phyloP scores from a whole-genome alignment of 2,888 invertebrate species.

The Poecilobothrus nobilitatus region DNA sequence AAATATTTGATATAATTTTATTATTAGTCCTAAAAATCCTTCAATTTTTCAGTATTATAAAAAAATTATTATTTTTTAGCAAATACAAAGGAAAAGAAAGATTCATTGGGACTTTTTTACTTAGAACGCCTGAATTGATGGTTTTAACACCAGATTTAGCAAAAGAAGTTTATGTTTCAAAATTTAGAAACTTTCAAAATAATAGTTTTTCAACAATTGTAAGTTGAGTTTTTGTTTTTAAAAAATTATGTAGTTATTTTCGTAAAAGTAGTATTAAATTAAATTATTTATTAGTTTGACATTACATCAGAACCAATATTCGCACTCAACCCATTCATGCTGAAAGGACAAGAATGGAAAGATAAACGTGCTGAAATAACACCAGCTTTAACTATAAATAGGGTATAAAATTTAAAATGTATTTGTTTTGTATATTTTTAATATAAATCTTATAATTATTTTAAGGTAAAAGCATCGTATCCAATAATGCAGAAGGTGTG shows the following conservation, averaged over 20 bases:
- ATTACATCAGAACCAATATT: constrained; percentile 44
- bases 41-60: too few species aligned
- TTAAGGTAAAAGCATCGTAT: constrained; percentile 44
- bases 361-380: constrained; percentile 45
- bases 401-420: constrained; percentile 32
- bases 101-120: constrained; percentile 41
- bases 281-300: constrained; percentile 28
- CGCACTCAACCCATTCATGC: constrained; percentile 44
- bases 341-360: constrained; percentile 48
- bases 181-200: constrained; percentile 42
- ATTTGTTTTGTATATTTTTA: constrained; percentile 8
- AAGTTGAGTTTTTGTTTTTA: not conserved
- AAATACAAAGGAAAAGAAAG: constrained; percentile 30
- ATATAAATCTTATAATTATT: not conserved
- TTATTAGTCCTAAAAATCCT: too few species aligned
- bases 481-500: constrained; percentile 44
- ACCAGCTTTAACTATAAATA: constrained; percentile 46
- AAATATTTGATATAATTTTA: too few species aligned
- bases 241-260: too few species aligned
- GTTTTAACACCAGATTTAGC: constrained; percentile 38
- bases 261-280: constrained; percentile 20
- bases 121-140: constrained; percentile 37
- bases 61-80: constrained; percentile 23
- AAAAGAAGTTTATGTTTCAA: constrained; percentile 38
- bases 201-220: constrained; percentile 28